A percentile compares a stretch with the other conserved stretches of the same genome.
These are phyloP conservation scores for Cryptus viduatorius DNA, from an alignment of 2,888 invertebrate species.

Conservation along the genomic window DNA sequence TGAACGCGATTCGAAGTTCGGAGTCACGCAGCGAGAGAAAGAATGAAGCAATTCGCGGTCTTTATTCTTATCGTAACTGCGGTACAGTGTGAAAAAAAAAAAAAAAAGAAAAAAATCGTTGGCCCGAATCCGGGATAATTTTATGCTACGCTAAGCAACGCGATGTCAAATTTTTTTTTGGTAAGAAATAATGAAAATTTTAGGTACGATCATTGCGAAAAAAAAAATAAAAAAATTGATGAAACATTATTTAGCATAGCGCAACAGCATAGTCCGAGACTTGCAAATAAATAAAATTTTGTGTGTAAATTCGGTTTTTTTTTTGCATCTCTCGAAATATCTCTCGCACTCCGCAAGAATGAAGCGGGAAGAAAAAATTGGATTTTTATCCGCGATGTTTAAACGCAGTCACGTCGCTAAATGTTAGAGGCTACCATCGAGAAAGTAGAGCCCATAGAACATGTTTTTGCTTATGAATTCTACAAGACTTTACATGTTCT, in stretches of 20 bases:
- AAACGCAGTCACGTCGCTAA: no score
- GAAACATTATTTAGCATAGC: background rate
- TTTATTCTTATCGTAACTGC: slow-evolving; percentile 19
- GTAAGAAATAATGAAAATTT: background rate
- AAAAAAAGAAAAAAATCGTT: slow-evolving; percentile 11
- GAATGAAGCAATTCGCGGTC: slow-evolving; percentile 23
- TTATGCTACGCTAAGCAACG: slow-evolving; percentile 6
- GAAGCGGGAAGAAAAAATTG: no score
- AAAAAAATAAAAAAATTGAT: background rate
- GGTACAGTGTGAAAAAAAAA: slow-evolving; percentile 5
- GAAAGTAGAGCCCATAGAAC: no score
- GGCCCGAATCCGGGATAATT: slow-evolving; percentile 4
- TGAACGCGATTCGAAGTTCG: slow-evolving; percentile 48
- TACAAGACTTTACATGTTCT: no score
- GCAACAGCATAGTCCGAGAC: no score
- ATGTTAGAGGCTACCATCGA: no score
- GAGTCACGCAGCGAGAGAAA: slow-evolving; percentile 35
- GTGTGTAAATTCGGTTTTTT: no score
- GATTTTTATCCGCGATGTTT: no score
- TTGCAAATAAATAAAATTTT: no score
- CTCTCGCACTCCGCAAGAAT: no score
- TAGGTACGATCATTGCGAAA: background rate
- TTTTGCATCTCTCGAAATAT: no score
- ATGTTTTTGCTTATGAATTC: no score
- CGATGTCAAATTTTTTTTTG: background rate